phyloP scores from a whole-genome alignment of 2,888 invertebrate genomes.

The Drosophila anceps region DNA sequence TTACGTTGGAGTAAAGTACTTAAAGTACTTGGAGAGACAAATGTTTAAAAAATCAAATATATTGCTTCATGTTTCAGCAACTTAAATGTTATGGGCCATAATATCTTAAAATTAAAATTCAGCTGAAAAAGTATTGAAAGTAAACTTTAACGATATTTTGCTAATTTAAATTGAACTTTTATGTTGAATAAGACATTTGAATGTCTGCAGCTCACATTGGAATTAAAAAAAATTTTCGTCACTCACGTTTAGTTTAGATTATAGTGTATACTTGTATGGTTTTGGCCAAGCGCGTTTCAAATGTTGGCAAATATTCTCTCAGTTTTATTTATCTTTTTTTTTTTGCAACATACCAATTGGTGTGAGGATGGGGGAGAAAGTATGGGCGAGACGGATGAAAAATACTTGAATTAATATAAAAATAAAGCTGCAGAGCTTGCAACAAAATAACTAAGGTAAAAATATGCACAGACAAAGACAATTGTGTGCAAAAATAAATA shows the following conservation, averaged over 20 bases:
- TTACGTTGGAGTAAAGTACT: too few relatives aligned
- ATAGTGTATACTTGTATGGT: background rate
- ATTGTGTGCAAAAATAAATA: constrained; percentile 66
- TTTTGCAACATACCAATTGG: constrained; percentile 2
- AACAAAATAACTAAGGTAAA: constrained; percentile 71
- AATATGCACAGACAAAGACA: constrained; percentile 49
- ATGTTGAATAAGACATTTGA: background rate
- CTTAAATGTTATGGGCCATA: background rate
- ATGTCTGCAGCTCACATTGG: background rate
- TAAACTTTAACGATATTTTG: background rate
- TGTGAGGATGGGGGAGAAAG: background rate
- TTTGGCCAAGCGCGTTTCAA: constrained; percentile 1
- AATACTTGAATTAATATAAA: constrained; percentile 67
- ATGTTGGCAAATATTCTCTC: constrained; percentile 2
- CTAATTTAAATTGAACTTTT: background rate
- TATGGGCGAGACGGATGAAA: constrained; percentile 5
- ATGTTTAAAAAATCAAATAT: background rate
- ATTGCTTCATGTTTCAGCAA: background rate
- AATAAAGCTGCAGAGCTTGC: constrained; percentile 63
- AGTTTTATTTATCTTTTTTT: background rate
- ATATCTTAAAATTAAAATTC: background rate
- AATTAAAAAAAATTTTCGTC: constrained; percentile 2
- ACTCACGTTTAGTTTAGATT: background rate
- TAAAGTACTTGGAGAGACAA: too few relatives aligned
- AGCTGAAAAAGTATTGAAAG: background rate